These are phyloP conservation scores for Copidosoma floridanum DNA, from an alignment of 1,140 invertebrate genomes.

Conservation along the genomic window DNA sequence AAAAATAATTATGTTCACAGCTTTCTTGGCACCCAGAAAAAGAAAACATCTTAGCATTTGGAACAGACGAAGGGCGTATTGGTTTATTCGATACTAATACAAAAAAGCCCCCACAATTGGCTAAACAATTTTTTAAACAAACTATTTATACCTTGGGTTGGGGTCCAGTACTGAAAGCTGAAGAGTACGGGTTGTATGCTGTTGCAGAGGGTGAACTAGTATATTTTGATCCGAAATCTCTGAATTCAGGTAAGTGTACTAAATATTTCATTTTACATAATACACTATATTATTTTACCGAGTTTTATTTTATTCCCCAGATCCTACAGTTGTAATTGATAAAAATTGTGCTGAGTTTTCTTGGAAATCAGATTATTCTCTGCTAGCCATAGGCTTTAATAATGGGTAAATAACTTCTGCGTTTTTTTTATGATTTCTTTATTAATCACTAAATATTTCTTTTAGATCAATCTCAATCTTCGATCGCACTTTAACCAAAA, in stretches of 20 bases:
- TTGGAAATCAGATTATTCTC: constrained; percentile 64
- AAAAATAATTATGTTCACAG: constrained; percentile 49
- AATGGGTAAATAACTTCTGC: constrained; percentile 53
- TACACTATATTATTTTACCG: too few relatives aligned
- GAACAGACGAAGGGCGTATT: constrained; percentile 71
- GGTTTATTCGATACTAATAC: constrained; percentile 57
- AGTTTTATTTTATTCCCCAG: too few relatives aligned
- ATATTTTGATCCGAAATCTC: constrained; percentile 51
- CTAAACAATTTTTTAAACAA: constrained; percentile 47
- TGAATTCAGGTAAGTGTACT: constrained; percentile 48
- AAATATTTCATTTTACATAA: too few relatives aligned
- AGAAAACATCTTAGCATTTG: constrained; percentile 73
- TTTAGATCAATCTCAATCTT: constrained; percentile 43
- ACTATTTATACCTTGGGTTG: constrained; percentile 52
- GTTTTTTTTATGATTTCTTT: background rate
- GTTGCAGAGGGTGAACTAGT: constrained; percentile 56
- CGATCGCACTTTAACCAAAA: constrained; percentile 35
- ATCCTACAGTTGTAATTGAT: constrained; percentile 38
- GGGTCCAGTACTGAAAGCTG: constrained; percentile 46
- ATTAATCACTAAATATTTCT: constrained; percentile 20
- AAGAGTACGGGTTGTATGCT: constrained; percentile 53
- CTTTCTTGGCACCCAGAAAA: constrained; percentile 74
- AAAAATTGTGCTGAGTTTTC: constrained; percentile 58
- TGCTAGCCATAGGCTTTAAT: constrained; percentile 62
- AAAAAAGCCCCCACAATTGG: constrained; percentile 44